Conservation (phyloP, 1,140 invertebrate genomes). For the Piezodorus guildinii region DNA sequence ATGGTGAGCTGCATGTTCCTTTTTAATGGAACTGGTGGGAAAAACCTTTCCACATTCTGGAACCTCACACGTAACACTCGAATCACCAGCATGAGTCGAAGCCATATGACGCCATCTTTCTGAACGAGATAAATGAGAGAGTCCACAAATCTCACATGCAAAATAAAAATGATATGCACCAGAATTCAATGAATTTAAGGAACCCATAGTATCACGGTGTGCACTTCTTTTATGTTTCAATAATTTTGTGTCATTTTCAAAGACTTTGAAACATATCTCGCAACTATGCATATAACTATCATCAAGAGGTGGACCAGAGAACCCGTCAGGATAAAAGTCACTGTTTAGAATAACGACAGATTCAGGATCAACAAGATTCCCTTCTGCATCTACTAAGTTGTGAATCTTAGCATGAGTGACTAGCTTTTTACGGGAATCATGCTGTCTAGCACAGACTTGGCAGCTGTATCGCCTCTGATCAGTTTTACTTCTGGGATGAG, state of each 20-base stretch:
- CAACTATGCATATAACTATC: constrained; percentile 35
- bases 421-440: constrained; percentile 44
- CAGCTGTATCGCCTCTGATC: constrained; percentile 30
- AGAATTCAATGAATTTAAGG: constrained; percentile 23
- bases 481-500: constrained; percentile 31
- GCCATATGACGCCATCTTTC: constrained; percentile 43
- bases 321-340: constrained; percentile 12
- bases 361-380: constrained; percentile 38
- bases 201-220: constrained; percentile 29
- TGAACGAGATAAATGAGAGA: constrained; percentile 40
- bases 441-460: constrained; percentile 46
- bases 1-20: constrained; percentile 40
- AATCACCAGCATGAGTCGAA: constrained; percentile 35
- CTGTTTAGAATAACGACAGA: constrained; percentile 26
- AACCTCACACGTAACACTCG: constrained; percentile 36
- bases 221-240: constrained; percentile 40
- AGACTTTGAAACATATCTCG: constrained; percentile 39
- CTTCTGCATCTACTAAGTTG: constrained; percentile 35
- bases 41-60: constrained; percentile 41
- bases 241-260: constrained; percentile 39
- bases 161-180: constrained; percentile 37
- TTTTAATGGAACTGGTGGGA: constrained; percentile 36
- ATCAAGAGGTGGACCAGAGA: constrained; percentile 24
- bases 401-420: constrained; percentile 46
- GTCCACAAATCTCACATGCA: constrained; percentile 41